Conservation (phyloP, 2,113 vertebrate genomes). For the Chitala chitala region DNA sequence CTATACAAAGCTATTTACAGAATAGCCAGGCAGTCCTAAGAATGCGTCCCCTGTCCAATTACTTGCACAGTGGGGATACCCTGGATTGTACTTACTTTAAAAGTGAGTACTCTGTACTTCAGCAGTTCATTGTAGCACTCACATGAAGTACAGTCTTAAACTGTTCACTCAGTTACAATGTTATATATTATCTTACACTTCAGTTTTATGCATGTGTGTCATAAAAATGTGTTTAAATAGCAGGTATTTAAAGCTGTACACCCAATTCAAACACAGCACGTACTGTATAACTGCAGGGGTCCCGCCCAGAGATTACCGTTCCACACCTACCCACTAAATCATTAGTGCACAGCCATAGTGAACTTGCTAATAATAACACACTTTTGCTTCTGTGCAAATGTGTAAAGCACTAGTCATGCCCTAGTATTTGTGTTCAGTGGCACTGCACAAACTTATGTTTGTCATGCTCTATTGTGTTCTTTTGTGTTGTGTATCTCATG, state of each 20-base stretch:
- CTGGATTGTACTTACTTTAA: background rate
- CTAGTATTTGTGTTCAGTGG: conserved; percentile 22
- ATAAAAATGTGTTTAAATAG: too few species aligned
- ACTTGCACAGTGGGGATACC: background rate
- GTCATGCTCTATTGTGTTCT: background rate
- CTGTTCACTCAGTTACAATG: too few species aligned
- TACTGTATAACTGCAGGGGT: too few species aligned
- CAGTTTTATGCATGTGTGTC: too few species aligned
- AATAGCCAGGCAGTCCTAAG: too few species aligned
- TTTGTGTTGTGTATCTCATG: background rate
- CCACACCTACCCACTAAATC: background rate
- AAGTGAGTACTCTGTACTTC: background rate
- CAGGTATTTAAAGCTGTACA: too few species aligned
- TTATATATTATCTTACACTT: too few species aligned
- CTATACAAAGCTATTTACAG: background rate
- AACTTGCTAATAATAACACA: background rate
- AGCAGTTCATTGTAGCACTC: too few species aligned
- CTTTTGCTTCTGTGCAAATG: conserved; percentile 1
- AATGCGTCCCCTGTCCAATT: background rate
- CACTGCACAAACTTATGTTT: conserved; percentile 15
- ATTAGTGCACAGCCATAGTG: background rate
- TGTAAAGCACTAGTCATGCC: conserved; percentile 7
- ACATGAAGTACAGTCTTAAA: too few species aligned
- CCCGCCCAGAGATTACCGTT: too few species aligned
- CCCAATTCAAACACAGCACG: too few species aligned